A percentile compares a stretch with the other conserved stretches of the same genome.
Evolutionary conservation across 2,797 vertebrate species (phyloP).

Genomic region (Sebastolobus alascanus): DNA sequence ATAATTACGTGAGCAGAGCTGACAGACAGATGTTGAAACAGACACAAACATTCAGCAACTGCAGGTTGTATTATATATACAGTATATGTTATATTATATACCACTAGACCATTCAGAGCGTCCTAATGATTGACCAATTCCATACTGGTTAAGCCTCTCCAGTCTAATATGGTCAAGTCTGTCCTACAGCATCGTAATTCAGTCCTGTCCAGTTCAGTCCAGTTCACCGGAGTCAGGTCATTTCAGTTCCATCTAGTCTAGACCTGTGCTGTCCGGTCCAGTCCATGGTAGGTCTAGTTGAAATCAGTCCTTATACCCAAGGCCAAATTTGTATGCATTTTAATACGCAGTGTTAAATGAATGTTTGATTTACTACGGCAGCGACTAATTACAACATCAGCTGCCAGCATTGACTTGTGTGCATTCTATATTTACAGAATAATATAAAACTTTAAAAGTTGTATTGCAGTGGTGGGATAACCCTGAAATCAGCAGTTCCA

Average conservation of each 20-base stretch:
- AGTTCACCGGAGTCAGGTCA: slow-evolving; percentile 35
- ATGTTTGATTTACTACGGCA: slow-evolving; percentile 17
- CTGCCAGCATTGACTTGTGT: slow-evolving; percentile 1
- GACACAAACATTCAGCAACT: slow-evolving; percentile 3
- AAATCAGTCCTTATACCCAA: not conserved
- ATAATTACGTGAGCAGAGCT: not conserved
- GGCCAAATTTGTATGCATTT: slow-evolving; percentile 10
- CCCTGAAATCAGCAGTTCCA: slow-evolving; percentile 24
- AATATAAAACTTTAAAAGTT: not conserved
- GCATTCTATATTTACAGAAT: not conserved
- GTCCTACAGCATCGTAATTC: slow-evolving; percentile 21
- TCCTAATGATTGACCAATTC: not conserved
- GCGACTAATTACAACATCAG: slow-evolving; percentile 10
- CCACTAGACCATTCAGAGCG: not conserved
- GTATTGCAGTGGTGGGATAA: not conserved
- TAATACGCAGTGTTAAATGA: not conserved
- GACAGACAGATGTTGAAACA: slow-evolving; percentile 32
- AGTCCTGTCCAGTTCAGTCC: slow-evolving; percentile 37
- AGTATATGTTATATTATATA: not conserved
- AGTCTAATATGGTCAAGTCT: slow-evolving; percentile 8
- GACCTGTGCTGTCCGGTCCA: not conserved
- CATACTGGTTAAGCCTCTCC: not conserved
- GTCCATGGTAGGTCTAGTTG: not conserved
- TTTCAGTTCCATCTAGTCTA: slow-evolving; percentile 31
- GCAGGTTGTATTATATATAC: not conserved